Evolutionary conservation across 1,140 invertebrate genomes (phyloP).

Genomic region (Micrasema longulum): DNA sequence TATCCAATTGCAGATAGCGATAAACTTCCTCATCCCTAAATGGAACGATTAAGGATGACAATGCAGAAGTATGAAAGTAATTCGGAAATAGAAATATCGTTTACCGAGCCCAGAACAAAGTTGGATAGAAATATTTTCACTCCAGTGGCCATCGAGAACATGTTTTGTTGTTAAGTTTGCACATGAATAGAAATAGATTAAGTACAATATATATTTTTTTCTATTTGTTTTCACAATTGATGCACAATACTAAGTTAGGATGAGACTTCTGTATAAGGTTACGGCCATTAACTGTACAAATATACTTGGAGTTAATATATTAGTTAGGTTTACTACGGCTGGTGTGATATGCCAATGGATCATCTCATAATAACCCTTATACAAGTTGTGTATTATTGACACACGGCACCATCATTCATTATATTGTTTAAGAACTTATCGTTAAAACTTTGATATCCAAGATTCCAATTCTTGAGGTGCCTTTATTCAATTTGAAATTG

Average conservation of each 20-base stretch:
- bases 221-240: conserved; percentile 7
- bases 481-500: conserved; percentile 16
- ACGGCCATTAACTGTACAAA: conserved; percentile 32
- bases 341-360: neutral
- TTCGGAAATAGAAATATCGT: too few relatives aligned
- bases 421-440: conserved; percentile 7
- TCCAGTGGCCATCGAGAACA: conserved; percentile 22
- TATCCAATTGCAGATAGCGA: too few relatives aligned
- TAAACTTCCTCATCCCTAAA: too few relatives aligned
- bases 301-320: conserved; percentile 8
- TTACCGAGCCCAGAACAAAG: conserved; percentile 1
- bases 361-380: neutral
- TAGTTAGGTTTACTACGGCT: neutral
- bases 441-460: neutral
- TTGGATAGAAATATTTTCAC: conserved; percentile 9
- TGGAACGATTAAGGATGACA: too few relatives aligned
- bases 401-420: neutral
- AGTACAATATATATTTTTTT: conserved; percentile 9
- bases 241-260: conserved; percentile 10
- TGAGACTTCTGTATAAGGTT: conserved; percentile 30
- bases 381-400: neutral
- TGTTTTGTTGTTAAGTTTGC: conserved; percentile 30
- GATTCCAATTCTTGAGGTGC: conserved; percentile 20
- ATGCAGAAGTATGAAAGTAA: too few relatives aligned
- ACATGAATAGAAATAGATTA: conserved; percentile 19